Evolutionary conservation across 2,888 invertebrate species (phyloP).

Genomic region (Sclerodermus sp.): DNA sequence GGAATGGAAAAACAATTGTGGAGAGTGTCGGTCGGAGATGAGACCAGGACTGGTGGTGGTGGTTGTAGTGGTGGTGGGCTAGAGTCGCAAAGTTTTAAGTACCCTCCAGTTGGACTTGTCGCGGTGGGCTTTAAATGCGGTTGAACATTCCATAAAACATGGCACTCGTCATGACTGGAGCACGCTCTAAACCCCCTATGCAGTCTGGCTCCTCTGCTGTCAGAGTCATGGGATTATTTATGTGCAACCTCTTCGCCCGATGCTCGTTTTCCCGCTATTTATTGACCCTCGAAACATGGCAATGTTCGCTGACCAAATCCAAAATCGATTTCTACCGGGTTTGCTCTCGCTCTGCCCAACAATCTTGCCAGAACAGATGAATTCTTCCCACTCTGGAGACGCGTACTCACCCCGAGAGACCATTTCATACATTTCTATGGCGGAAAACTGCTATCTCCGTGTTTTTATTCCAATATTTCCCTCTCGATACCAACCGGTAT

Average conservation of each 20-base stretch:
- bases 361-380: too few relatives aligned
- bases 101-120: constrained; percentile 37
- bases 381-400: too few relatives aligned
- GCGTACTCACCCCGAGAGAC: too few relatives aligned
- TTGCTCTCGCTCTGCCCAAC: too few relatives aligned
- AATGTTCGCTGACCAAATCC: constrained; percentile 22
- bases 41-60: too few relatives aligned
- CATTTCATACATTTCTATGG: too few relatives aligned
- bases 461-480: too few relatives aligned
- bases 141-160: constrained; percentile 48
- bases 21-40: too few relatives aligned
- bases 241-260: constrained; percentile 28
- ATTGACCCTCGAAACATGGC: constrained; percentile 24
- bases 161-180: constrained; percentile 36
- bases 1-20: constrained; percentile 9
- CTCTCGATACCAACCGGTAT: too few relatives aligned
- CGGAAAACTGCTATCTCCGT: too few relatives aligned
- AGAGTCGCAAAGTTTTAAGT: constrained; percentile 34
- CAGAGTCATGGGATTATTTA: constrained; percentile 41
- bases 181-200: constrained; percentile 30
- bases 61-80: constrained; percentile 13
- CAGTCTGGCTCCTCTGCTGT: constrained; percentile 30
- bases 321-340: constrained; percentile 20
- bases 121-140: constrained; percentile 39
- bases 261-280: constrained; percentile 32